phyloP scores from a whole-genome alignment of 2,113 vertebrate species.

The Columbina picui region DNA sequence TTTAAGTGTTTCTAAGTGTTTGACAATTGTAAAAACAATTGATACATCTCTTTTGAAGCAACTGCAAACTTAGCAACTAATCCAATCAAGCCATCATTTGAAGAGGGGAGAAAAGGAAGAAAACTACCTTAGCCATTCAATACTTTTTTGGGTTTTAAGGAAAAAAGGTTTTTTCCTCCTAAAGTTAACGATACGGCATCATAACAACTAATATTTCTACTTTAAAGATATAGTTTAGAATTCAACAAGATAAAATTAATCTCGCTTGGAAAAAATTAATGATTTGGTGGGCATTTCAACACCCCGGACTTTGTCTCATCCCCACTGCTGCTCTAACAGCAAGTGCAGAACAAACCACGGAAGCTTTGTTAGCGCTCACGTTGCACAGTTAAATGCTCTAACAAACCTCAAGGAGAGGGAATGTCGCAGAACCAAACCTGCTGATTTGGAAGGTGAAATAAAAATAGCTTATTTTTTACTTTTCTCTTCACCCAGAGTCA shows the following conservation, averaged over 20 bases:
- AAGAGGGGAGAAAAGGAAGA: neutral
- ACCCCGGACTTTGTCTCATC: neutral
- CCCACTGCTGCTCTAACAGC: neutral
- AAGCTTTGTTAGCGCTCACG: accelerated
- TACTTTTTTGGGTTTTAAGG: neutral
- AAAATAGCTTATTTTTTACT: neutral
- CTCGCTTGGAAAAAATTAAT: neutral
- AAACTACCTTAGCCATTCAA: neutral
- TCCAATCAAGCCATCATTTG: neutral
- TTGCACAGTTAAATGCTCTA: accelerated
- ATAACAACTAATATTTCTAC: neutral
- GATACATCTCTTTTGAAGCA: neutral
- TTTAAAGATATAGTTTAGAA: neutral
- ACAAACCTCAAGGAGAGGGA: neutral
- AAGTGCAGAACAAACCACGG: neutral
- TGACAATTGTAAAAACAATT: conserved; percentile 14
- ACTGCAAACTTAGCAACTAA: conserved; percentile 19
- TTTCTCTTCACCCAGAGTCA: neutral
- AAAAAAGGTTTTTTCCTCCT: neutral
- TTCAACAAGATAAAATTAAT: neutral
- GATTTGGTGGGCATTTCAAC: neutral
- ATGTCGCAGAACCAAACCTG: neutral
- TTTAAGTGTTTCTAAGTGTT: neutral
- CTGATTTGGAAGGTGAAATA: neutral
- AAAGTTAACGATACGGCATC: accelerated